phyloP scores from a whole-genome alignment of 2,888 invertebrate genomes.

The Serrognathus titanus region DNA sequence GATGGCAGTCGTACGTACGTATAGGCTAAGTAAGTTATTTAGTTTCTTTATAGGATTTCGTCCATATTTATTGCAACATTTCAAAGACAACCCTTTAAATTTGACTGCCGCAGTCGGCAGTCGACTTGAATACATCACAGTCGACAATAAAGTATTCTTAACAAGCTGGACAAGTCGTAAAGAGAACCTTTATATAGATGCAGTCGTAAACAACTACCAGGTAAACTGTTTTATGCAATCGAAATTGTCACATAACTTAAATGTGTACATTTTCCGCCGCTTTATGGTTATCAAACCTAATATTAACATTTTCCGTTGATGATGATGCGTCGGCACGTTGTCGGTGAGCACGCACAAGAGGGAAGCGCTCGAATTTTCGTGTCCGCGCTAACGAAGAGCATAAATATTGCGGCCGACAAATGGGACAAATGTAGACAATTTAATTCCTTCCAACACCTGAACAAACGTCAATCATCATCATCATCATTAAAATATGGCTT shows the following conservation, averaged over 20 bases:
- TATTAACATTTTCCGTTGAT: too few relatives aligned
- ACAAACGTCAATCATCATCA: too few relatives aligned
- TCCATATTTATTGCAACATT: slow-evolving; percentile 20
- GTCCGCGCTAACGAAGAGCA: too few relatives aligned
- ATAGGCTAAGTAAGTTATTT: slow-evolving; percentile 24
- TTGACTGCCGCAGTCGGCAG: slow-evolving; percentile 17
- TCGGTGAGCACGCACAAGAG: too few relatives aligned
- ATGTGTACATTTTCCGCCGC: slow-evolving; percentile 1
- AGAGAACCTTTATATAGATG: slow-evolving; percentile 30
- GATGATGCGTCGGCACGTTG: too few relatives aligned
- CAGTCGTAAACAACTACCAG: slow-evolving; percentile 25
- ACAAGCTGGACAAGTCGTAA: slow-evolving; percentile 34
- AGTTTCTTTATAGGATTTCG: slow-evolving; percentile 24
- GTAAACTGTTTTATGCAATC: slow-evolving; percentile 21
- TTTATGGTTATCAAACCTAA: background rate
- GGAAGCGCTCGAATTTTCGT: too few relatives aligned
- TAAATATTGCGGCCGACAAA: too few relatives aligned
- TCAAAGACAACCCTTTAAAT: slow-evolving; percentile 15
- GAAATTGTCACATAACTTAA: slow-evolving; percentile 18
- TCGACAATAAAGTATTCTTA: slow-evolving; percentile 34
- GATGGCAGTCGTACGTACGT: background rate
- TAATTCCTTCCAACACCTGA: too few relatives aligned
- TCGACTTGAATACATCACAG: slow-evolving; percentile 30
- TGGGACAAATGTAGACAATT: too few relatives aligned
- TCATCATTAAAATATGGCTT: too few relatives aligned